A percentile compares a stretch with the other conserved stretches of the same genome.
These are phyloP conservation scores for Macquaria australasica DNA, from an alignment of 2,113 vertebrate species.

Conservation along the genomic window DNA sequence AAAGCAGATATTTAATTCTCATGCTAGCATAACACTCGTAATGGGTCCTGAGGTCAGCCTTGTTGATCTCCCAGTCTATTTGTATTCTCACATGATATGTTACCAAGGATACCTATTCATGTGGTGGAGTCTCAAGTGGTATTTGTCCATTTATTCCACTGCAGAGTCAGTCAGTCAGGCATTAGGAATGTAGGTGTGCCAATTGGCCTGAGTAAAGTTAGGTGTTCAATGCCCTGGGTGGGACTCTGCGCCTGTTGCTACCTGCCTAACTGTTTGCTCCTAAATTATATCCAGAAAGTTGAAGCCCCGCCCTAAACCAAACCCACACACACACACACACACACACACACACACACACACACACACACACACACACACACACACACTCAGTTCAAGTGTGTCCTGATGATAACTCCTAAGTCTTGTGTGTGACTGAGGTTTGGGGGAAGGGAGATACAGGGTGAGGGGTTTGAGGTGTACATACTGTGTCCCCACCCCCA, in stretches of 20 bases:
- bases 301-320: constrained; percentile 31
- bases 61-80: constrained; percentile 46
- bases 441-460: constrained; percentile 22
- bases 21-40: neutral
- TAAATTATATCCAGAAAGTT: constrained; percentile 65
- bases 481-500: constrained; percentile 62
- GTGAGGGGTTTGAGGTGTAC: constrained; percentile 49
- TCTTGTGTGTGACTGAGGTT: constrained; percentile 12
- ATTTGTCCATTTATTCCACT: constrained; percentile 57
- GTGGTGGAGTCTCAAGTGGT: constrained; percentile 39
- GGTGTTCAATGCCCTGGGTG: constrained; percentile 74
- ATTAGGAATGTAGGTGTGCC: constrained; percentile 84
- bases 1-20: constrained; percentile 22
- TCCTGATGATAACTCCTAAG: constrained; percentile 12
- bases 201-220: constrained; percentile 49
- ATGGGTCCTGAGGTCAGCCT: constrained; percentile 32
- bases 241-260: constrained; percentile 75
- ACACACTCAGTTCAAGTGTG: constrained; percentile 7
- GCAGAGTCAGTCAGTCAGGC: constrained; percentile 70
- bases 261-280: constrained; percentile 78
- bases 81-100: constrained; percentile 63
- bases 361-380: constrained; percentile 16
- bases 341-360: constrained; percentile 29
- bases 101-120: constrained; percentile 63
- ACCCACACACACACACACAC: constrained; percentile 31